phyloP scores from a whole-genome alignment of 2,113 vertebrate species.

The Neotragus pygmaeus region DNA sequence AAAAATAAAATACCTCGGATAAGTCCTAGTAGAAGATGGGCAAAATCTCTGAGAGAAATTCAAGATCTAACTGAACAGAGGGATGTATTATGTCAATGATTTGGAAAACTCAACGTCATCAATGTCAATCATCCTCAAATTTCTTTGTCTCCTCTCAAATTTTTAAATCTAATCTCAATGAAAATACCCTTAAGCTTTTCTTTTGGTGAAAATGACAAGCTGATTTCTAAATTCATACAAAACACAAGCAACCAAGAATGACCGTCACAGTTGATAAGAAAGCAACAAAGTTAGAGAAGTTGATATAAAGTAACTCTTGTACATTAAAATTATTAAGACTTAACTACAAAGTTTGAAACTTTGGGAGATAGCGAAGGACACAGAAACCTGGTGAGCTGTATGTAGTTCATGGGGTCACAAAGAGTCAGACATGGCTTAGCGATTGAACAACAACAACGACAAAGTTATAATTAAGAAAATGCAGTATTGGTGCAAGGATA shows the following conservation, averaged over 20 bases:
- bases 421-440: neutral
- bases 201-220: too few species aligned
- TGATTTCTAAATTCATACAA: neutral
- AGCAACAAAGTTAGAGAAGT: neutral
- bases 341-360: neutral
- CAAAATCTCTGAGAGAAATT: too few species aligned
- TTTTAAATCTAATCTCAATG: too few species aligned
- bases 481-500: neutral
- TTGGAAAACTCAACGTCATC: too few species aligned
- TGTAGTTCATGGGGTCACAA: neutral
- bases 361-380: neutral
- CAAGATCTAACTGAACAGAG: too few species aligned
- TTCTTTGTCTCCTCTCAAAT: too few species aligned
- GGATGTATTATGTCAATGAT: too few species aligned
- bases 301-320: neutral
- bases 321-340: neutral
- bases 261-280: neutral
- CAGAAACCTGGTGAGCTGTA: neutral
- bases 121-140: too few species aligned
- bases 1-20: too few species aligned
- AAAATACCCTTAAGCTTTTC: too few species aligned
- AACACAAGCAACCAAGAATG: neutral
- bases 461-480: neutral
- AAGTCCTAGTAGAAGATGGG: too few species aligned
- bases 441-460: fast-evolving